Percentiles rank a stretch among this genome's conserved stretches.
phyloP scores from a whole-genome alignment of 2,113 vertebrate genomes.

The Peromyscus californicus region DNA sequence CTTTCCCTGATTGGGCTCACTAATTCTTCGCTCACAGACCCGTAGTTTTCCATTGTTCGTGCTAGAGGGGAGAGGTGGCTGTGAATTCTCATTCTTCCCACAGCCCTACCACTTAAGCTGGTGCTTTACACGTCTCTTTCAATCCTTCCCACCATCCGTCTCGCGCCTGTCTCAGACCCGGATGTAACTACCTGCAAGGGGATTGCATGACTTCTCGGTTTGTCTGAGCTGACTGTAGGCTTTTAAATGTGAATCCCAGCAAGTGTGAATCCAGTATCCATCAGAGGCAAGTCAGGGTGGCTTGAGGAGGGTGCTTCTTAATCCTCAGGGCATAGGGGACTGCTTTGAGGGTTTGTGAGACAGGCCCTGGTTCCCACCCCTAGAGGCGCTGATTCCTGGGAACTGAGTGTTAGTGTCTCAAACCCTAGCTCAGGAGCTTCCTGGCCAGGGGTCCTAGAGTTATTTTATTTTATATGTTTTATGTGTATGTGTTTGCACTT shows the following conservation, averaged over 20 bases:
- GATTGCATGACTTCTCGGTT: neutral
- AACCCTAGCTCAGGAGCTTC: neutral
- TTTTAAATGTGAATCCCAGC: too few species aligned
- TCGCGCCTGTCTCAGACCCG: neutral
- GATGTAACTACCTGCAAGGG: neutral
- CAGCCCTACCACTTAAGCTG: neutral
- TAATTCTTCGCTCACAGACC: conserved; percentile 56
- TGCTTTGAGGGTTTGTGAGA: neutral
- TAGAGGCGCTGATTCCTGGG: neutral
- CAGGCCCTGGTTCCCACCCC: neutral
- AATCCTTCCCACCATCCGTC: neutral
- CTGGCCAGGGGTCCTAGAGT: too few species aligned
- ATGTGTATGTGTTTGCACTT: neutral
- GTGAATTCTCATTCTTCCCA: conserved; percentile 7
- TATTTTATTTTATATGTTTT: neutral
- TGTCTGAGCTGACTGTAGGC: neutral
- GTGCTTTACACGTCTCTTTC: neutral
- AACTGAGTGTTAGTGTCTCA: neutral
- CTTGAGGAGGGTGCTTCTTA: neutral
- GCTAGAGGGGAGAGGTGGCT: neutral
- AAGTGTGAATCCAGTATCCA: neutral
- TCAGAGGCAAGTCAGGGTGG: neutral
- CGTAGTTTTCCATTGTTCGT: conserved; percentile 42
- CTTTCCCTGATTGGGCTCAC: conserved; percentile 36
- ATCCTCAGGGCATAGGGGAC: neutral